Evolutionary conservation across 2,888 invertebrate species (phyloP).

Genomic region (Hydropsyche betteni): DNA sequence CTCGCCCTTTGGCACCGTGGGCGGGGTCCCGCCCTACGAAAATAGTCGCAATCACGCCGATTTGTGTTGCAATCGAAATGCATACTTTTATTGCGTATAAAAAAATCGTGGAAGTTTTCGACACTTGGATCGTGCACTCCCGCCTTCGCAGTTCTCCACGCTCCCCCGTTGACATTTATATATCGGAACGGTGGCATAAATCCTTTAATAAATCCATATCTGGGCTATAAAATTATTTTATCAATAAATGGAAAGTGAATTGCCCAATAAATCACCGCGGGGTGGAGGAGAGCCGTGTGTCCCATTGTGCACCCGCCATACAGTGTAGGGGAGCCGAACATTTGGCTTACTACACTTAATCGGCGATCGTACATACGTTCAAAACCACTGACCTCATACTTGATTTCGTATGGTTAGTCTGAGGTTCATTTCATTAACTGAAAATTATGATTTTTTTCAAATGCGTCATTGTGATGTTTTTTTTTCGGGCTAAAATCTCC

Average conservation of each 20-base stretch:
- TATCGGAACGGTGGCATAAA: conserved; percentile 44
- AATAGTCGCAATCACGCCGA: neutral
- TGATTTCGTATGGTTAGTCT: too few relatives aligned
- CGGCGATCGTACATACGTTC: conserved; percentile 34
- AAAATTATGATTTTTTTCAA: too few relatives aligned
- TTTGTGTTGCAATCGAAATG: neutral
- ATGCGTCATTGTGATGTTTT: too few relatives aligned
- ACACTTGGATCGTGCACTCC: neutral
- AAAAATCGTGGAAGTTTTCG: neutral
- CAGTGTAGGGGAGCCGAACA: conserved; percentile 37
- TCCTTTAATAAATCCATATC: conserved; percentile 51
- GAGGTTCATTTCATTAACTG: too few relatives aligned
- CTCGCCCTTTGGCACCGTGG: conserved; percentile 10
- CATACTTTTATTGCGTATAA: too few relatives aligned
- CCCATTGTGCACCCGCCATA: neutral
- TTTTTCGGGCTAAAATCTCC: too few relatives aligned
- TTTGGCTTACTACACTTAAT: conserved; percentile 44
- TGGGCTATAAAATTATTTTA: conserved; percentile 51
- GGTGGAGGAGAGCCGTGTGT: conserved; percentile 12
- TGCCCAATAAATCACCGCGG: conserved; percentile 49
- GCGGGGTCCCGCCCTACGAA: neutral
- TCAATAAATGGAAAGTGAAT: conserved; percentile 51
- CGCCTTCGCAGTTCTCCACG: neutral
- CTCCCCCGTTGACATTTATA: conserved; percentile 32
- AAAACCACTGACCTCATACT: too few relatives aligned